Evolutionary conservation across 37 sponge, comb jelly and placozoan species (phyloP).

Genomic region (Eunapius fragilis): DNA sequence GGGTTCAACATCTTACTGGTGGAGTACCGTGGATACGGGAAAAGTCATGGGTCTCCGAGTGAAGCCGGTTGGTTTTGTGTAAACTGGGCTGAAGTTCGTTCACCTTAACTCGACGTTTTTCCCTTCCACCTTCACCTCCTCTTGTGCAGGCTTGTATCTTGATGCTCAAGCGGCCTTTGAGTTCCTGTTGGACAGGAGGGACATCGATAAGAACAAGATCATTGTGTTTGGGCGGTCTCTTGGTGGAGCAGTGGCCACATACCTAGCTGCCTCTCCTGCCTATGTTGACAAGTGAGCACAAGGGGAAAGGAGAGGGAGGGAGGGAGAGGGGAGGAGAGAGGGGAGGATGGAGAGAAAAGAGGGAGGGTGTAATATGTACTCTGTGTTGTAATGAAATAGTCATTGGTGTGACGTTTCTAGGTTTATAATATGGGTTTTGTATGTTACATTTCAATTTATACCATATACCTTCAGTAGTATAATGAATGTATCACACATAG

Average conservation of each 20-base stretch:
- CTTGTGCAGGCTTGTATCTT: slow-evolving; percentile 66
- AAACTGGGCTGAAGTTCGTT: neutral
- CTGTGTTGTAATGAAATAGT: no score
- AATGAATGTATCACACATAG: no score
- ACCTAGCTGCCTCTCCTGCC: slow-evolving; percentile 71
- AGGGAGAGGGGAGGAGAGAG: no score
- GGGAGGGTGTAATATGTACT: no score
- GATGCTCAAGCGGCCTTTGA: slow-evolving; percentile 94
- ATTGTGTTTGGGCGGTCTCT: slow-evolving; percentile 93
- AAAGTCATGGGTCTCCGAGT: slow-evolving; percentile 92
- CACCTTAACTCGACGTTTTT: neutral
- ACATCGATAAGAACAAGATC: slow-evolving; percentile 89
- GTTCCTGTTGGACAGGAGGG: slow-evolving; percentile 76
- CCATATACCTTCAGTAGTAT: no score
- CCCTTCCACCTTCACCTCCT: neutral
- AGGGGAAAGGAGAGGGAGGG: neutral
- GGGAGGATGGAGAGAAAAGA: no score
- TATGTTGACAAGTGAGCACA: slow-evolving; percentile 78
- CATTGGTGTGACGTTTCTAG: no score
- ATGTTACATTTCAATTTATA: no score
- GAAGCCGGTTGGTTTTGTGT: slow-evolving; percentile 71
- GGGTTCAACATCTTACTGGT: slow-evolving; percentile 92
- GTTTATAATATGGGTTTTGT: no score
- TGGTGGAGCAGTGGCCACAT: slow-evolving; percentile 95
- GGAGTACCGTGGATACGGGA: slow-evolving; percentile 98